Evolutionary conservation across 1,140 invertebrate genomes (phyloP).

Genomic region (Drosophila dunni): DNA sequence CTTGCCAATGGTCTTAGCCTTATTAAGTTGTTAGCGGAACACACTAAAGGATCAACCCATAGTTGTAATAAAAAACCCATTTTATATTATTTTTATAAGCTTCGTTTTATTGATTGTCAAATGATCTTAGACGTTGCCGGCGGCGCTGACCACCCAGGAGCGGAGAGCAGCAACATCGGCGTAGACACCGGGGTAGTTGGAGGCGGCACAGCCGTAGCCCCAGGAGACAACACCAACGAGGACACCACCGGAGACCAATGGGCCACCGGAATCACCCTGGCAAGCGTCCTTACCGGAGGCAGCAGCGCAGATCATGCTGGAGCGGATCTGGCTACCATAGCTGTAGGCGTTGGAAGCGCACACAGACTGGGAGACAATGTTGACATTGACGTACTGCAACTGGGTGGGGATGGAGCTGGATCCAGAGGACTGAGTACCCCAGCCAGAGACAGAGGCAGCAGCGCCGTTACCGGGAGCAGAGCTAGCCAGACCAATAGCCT

Average conservation of each 20-base stretch:
- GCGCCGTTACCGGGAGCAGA: constrained; percentile 54
- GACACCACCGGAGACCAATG: constrained; percentile 73
- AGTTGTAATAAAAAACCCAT: background rate
- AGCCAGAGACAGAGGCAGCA: constrained; percentile 84
- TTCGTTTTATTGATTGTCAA: constrained; percentile 22
- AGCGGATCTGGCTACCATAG: constrained; percentile 43
- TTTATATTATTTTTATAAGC: background rate
- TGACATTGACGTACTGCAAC: constrained; percentile 59
- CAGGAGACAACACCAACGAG: constrained; percentile 87
- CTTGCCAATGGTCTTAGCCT: too few species aligned
- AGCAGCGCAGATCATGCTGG: constrained; percentile 85
- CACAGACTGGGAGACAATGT: constrained; percentile 24
- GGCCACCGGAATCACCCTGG: constrained; percentile 85
- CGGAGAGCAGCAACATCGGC: constrained; percentile 84
- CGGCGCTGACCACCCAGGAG: constrained; percentile 54
- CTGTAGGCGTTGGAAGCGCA: constrained; percentile 46
- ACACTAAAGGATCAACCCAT: too few species aligned
- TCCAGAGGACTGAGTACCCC: constrained; percentile 72
- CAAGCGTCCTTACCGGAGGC: constrained; percentile 63
- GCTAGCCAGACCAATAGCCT: constrained; percentile 70
- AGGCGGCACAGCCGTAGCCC: constrained; percentile 86
- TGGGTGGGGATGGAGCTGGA: constrained; percentile 40
- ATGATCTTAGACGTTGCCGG: constrained; percentile 29
- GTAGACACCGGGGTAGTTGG: constrained; percentile 87
- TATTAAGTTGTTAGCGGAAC: too few species aligned